These are phyloP conservation scores for Leptodactylus fallax DNA, from an alignment of 2,797 vertebrate species.

Conservation along the genomic window DNA sequence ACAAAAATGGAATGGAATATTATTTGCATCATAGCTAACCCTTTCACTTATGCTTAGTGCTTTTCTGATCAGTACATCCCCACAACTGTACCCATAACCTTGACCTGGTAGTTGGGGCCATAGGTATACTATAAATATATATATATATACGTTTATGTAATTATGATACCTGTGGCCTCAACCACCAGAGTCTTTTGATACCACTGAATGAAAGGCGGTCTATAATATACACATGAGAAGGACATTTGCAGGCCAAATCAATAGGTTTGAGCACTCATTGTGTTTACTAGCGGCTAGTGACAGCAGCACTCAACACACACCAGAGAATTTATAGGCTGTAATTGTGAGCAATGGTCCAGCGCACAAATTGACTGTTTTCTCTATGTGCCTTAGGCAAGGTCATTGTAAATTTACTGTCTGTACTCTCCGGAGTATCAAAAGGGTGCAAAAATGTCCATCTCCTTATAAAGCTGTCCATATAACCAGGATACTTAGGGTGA, in stretches of 20 bases:
- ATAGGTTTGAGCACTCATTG: background rate
- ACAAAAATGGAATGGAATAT: slow-evolving; percentile 1
- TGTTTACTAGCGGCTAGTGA: background rate
- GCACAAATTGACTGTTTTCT: background rate
- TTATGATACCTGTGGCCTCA: background rate
- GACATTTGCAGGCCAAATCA: slow-evolving; percentile 1
- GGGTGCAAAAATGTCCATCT: background rate
- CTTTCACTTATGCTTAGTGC: background rate
- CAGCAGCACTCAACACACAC: background rate
- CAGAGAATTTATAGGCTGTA: background rate
- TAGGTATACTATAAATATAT: background rate
- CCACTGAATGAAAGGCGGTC: background rate
- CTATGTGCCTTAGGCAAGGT: background rate
- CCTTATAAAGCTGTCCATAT: background rate
- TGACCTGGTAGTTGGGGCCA: background rate
- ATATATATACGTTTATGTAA: background rate
- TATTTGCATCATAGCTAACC: background rate
- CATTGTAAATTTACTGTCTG: background rate
- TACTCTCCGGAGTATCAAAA: background rate
- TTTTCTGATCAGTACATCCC: too few species aligned
- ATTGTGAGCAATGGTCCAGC: background rate
- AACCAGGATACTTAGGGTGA: background rate
- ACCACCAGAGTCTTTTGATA: background rate
- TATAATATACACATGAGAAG: background rate
- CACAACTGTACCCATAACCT: background rate